These are phyloP conservation scores for Acleris holmiana DNA, from an alignment of 2,888 invertebrate genomes.

Conservation along the genomic window DNA sequence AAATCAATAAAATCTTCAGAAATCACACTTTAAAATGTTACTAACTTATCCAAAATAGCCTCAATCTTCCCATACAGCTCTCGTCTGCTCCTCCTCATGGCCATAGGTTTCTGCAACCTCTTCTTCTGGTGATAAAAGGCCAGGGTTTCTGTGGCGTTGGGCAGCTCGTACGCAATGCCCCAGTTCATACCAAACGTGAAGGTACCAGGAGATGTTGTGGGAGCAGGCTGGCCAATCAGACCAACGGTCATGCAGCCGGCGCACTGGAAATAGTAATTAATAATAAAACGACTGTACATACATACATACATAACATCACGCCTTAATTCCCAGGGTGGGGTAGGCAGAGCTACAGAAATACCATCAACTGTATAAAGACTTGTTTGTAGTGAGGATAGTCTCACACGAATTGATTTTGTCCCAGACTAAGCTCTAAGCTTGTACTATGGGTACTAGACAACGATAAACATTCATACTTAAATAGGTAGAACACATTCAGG, in stretches of 20 bases:
- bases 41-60: conserved; percentile 88
- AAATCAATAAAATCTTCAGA: no score
- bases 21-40: conserved; percentile 37
- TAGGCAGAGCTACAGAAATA: no score
- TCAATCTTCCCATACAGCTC: conserved; percentile 89
- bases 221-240: conserved; percentile 82
- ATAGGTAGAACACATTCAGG: no score
- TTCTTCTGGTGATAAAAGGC: conserved; percentile 58
- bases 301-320: no score
- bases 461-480: no score
- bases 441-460: no score
- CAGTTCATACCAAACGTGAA: conserved; percentile 88
- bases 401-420: no score
- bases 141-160: conserved; percentile 80
- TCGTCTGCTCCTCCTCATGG: conserved; percentile 86
- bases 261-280: conserved; percentile 51
- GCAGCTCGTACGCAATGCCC: conserved; percentile 87
- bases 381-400: no score
- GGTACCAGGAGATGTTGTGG: conserved; percentile 74
- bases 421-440: no score
- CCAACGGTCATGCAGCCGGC: conserved; percentile 86
- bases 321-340: no score
- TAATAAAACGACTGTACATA: no score
- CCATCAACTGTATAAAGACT: no score
- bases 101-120: conserved; percentile 63